These are phyloP conservation scores for Tyto alba DNA, from an alignment of 2,113 vertebrate species.

Conservation along the genomic window DNA sequence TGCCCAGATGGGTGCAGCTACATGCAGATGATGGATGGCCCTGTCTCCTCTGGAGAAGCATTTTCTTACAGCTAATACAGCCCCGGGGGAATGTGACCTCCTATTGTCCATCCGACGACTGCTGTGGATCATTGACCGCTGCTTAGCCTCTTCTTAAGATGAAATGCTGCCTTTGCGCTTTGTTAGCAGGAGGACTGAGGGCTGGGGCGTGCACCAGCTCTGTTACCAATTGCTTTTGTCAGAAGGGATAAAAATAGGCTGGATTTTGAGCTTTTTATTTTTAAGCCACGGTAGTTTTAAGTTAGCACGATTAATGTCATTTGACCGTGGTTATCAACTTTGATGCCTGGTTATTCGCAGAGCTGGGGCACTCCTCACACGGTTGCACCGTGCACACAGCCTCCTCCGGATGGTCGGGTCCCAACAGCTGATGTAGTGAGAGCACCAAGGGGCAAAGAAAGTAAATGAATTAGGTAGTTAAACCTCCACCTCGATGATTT, in stretches of 20 bases:
- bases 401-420: neutral
- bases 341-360: neutral
- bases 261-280: neutral
- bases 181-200: neutral
- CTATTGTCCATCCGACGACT: neutral
- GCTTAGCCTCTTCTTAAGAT: neutral
- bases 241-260: neutral
- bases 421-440: neutral
- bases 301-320: neutral
- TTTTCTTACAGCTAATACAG: neutral
- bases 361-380: neutral
- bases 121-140: neutral
- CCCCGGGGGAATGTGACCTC: neutral
- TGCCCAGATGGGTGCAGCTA: neutral
- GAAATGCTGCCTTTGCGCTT: neutral
- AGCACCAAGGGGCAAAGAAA: neutral
- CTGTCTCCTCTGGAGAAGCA: neutral
- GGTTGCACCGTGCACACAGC: neutral
- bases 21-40: neutral
- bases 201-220: neutral
- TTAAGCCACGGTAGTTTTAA: neutral
- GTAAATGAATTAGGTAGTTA: neutral
- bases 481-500: slow-evolving; percentile 33
- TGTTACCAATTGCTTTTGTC: neutral
- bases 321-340: neutral